phyloP scores from a whole-genome alignment of 1,140 invertebrate genomes.

The Drosophila novamexicana region DNA sequence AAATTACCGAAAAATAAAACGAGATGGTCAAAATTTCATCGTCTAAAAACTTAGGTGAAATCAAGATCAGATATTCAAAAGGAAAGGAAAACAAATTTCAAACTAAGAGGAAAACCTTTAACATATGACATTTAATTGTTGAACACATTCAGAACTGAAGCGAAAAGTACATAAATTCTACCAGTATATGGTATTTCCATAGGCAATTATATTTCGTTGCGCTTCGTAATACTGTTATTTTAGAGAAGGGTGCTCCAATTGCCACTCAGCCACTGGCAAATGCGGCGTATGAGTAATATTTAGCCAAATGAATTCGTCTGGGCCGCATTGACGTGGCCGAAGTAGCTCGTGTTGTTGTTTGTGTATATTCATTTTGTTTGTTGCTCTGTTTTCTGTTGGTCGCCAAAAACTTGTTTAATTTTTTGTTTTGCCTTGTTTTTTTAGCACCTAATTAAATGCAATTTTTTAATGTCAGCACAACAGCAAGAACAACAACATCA shows the following conservation, averaged over 20 bases:
- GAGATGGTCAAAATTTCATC: too few species aligned
- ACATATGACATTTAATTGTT: too few species aligned
- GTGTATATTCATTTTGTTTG: neutral
- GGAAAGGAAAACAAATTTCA: too few species aligned
- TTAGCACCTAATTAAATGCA: conserved; percentile 37
- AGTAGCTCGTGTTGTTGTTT: conserved; percentile 3
- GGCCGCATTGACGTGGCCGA: conserved; percentile 24
- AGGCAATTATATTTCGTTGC: neutral
- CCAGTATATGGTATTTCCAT: too few species aligned
- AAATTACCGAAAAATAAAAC: too few species aligned
- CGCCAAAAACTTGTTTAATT: conserved; percentile 30
- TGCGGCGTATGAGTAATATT: conserved; percentile 44
- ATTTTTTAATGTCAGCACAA: conserved; percentile 28
- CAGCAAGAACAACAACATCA: neutral
- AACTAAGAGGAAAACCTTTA: too few species aligned
- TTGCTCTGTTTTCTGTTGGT: neutral
- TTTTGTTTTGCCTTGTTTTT: conserved; percentile 3
- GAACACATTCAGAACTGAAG: too few species aligned
- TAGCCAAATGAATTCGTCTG: conserved; percentile 14
- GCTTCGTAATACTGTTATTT: neutral
- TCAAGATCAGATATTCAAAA: too few species aligned
- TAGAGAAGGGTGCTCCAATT: conserved; percentile 5
- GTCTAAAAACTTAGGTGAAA: too few species aligned
- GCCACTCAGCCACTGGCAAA: neutral
- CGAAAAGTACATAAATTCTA: too few species aligned